A percentile compares a stretch with the other conserved stretches of the same genome.
These are phyloP conservation scores for Tetramorium parvispinum DNA, from an alignment of 1,140 invertebrate genomes.

Conservation along the genomic window DNA sequence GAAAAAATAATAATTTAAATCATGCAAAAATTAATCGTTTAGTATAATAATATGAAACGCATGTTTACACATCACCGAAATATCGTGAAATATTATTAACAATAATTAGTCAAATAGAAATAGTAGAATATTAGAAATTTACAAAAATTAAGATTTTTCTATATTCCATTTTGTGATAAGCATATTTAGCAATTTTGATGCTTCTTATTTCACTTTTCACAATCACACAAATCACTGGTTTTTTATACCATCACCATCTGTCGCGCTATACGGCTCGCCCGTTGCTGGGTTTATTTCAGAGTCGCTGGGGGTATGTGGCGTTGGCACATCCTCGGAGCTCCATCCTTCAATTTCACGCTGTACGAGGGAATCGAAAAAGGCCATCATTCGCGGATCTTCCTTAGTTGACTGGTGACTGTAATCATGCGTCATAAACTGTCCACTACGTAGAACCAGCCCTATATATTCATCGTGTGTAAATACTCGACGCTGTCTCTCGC, in stretches of 20 bases:
- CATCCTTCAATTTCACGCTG: conserved; percentile 95
- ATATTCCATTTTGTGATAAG: not conserved
- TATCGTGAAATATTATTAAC: no score
- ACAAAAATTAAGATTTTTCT: not conserved
- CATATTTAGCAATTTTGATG: not conserved
- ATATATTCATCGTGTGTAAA: conserved; percentile 96
- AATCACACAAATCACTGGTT: not conserved
- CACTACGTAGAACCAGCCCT: conserved; percentile 92
- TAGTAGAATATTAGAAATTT: not conserved
- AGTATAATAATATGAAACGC: not conserved
- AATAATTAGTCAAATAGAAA: not conserved
- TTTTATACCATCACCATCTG: conserved; percentile 80
- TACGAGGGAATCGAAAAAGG: conserved; percentile 97
- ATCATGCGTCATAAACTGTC: conserved; percentile 91
- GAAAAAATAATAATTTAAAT: not conserved
- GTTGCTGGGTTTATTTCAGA: conserved; percentile 76
- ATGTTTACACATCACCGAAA: not conserved
- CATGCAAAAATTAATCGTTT: not conserved
- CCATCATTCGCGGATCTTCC: conserved; percentile 98
- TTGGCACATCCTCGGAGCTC: conserved; percentile 82
- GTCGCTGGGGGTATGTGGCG: conserved; percentile 78
- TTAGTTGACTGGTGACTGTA: conserved; percentile 93
- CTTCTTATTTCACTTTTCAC: not conserved
- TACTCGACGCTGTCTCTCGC: conserved; percentile 90
- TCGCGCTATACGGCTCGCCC: conserved; percentile 71